Conservation (phyloP, 2,888 invertebrate genomes). For the Autographa pulchrina region DNA sequence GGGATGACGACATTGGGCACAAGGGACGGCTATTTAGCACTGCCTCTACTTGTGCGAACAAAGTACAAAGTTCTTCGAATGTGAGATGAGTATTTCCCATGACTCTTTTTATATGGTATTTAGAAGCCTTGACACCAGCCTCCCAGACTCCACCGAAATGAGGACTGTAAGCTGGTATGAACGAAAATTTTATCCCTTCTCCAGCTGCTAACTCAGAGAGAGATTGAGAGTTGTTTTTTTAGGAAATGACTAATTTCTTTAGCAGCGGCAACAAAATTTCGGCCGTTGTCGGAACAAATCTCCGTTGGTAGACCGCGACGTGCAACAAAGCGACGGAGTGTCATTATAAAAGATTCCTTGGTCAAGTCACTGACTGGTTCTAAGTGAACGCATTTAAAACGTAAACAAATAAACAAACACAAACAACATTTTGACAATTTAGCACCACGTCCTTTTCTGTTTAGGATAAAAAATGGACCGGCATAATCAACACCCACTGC, state of each 20-base stretch:
- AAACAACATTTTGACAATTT: slow-evolving; percentile 47
- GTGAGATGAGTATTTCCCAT: slow-evolving; percentile 16
- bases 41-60: slow-evolving; percentile 31
- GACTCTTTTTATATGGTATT: slow-evolving; percentile 24
- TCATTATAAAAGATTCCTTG: slow-evolving; percentile 57
- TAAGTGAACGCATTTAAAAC: slow-evolving; percentile 17
- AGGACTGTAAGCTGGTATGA: slow-evolving; percentile 55
- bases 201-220: slow-evolving; percentile 51
- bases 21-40: slow-evolving; percentile 16
- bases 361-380: slow-evolving; percentile 49
- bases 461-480: slow-evolving; percentile 16
- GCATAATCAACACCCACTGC: slow-evolving; percentile 30
- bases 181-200: slow-evolving; percentile 56
- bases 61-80: slow-evolving; percentile 17
- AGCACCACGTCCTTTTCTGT: slow-evolving; percentile 48
- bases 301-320: slow-evolving; percentile 60
- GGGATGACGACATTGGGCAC: slow-evolving; percentile 15
- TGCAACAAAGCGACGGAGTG: slow-evolving; percentile 57
- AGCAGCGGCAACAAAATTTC: slow-evolving; percentile 57
- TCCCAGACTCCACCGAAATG: slow-evolving; percentile 40
- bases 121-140: slow-evolving; percentile 40
- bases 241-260: slow-evolving; percentile 41
- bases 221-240: slow-evolving; percentile 8
- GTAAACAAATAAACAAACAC: slow-evolving; percentile 47
- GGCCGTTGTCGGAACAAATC: slow-evolving; percentile 62